Conservation (phyloP, 1,140 invertebrate genomes). For the Drosophila tropicalis region DNA sequence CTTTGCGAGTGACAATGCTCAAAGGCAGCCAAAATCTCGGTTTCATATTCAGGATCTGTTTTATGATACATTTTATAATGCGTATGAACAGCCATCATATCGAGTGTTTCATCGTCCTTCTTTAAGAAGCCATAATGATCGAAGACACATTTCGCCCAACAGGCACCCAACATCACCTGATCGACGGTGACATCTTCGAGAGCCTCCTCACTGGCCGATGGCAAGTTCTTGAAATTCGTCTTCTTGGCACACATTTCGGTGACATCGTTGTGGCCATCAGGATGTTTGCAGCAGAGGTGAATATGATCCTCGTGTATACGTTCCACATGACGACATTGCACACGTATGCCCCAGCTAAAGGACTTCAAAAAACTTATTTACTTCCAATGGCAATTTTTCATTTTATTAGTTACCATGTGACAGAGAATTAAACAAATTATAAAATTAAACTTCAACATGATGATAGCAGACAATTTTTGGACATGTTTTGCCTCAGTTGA, state of each 20-base stretch:
- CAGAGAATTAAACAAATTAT: constrained; percentile 24
- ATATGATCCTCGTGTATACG: constrained; percentile 71
- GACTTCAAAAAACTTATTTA: background rate
- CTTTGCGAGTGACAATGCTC: constrained; percentile 53
- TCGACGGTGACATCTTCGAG: constrained; percentile 65
- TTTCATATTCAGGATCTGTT: constrained; percentile 66
- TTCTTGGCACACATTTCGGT: constrained; percentile 57
- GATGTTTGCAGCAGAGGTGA: constrained; percentile 67
- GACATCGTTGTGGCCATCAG: constrained; percentile 64
- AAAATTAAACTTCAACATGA: constrained; percentile 22
- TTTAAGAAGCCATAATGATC: constrained; percentile 57
- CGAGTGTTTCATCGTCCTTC: constrained; percentile 31
- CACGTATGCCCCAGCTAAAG: background rate
- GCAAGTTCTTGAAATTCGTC: constrained; percentile 50
- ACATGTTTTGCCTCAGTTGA: background rate
- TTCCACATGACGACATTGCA: constrained; percentile 53
- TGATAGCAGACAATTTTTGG: constrained; percentile 1
- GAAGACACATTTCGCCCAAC: constrained; percentile 69
- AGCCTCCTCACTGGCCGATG: constrained; percentile 56
- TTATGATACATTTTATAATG: constrained; percentile 46
- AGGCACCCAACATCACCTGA: constrained; percentile 54
- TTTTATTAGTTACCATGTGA: constrained; percentile 2
- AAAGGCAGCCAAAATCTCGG: constrained; percentile 65
- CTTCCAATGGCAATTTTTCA: background rate
- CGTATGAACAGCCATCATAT: constrained; percentile 56